phyloP scores from a whole-genome alignment of 2,888 invertebrate species.

The Heliconius cydno region DNA sequence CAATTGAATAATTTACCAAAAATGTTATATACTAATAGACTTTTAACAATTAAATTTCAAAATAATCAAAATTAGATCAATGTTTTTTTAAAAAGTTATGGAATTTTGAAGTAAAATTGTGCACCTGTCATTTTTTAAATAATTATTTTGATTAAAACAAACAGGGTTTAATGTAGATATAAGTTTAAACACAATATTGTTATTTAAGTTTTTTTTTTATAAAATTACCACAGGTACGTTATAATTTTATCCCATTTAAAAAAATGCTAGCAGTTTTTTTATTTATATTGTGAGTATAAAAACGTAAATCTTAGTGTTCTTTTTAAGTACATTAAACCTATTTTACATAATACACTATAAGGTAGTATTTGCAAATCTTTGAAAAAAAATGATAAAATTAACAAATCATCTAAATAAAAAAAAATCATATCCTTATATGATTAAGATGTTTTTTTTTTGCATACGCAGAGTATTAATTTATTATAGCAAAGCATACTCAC shows the following conservation, averaged over 20 bases:
- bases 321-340: no score
- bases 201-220: constrained; percentile 6
- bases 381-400: no score
- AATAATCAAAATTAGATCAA: neutral
- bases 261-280: neutral
- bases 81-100: neutral
- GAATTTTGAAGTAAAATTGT: constrained; percentile 26
- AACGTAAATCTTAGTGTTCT: no score
- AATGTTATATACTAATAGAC: neutral
- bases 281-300: neutral
- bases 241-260: neutral
- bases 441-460: no score
- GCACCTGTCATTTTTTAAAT: constrained; percentile 32
- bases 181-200: constrained; percentile 30
- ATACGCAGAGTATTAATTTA: no score
- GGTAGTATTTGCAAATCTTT: no score
- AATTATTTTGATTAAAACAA: constrained; percentile 44
- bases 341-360: no score
- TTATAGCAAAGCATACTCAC: no score
- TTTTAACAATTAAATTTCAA: no score
- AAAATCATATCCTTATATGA: no score
- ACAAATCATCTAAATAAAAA: no score
- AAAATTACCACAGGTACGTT: neutral
- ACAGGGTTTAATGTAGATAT: constrained; percentile 47
- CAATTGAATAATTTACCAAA: neutral